Evolutionary conservation across 2,888 invertebrate species (phyloP).

Genomic region (Ochropacha duplaris): DNA sequence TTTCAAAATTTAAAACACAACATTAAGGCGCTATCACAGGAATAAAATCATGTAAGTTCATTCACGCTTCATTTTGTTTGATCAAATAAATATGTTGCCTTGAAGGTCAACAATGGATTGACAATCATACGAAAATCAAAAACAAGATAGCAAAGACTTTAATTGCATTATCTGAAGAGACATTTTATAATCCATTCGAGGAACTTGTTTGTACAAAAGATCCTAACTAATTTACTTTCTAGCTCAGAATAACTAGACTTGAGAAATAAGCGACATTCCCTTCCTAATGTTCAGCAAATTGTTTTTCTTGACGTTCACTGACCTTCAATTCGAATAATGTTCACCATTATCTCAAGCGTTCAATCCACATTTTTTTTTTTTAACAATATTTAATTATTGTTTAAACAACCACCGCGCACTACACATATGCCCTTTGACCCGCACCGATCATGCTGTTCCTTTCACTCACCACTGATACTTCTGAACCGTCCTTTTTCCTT

Average conservation of each 20-base stretch:
- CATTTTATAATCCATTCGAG: not conserved
- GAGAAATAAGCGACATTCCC: not conserved
- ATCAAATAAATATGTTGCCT: constrained; percentile 24
- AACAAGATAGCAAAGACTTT: not conserved
- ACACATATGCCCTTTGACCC: constrained; percentile 72
- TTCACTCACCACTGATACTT: constrained; percentile 74
- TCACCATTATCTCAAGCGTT: constrained; percentile 50
- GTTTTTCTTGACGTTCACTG: constrained; percentile 27
- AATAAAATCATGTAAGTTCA: constrained; percentile 41
- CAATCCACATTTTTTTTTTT: constrained; percentile 20
- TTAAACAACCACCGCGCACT: constrained; percentile 35
- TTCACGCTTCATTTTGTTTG: constrained; percentile 25
- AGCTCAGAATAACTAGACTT: not conserved
- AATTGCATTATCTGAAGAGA: not conserved
- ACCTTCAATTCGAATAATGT: constrained; percentile 60
- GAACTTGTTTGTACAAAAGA: not conserved
- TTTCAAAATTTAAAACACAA: constrained; percentile 28
- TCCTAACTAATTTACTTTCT: not conserved
- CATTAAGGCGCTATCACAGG: constrained; percentile 66
- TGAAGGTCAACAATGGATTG: constrained; percentile 23
- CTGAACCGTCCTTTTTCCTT: constrained; percentile 70
- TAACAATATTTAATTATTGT: constrained; percentile 10
- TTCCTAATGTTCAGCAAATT: not conserved
- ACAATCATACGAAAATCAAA: constrained; percentile 15
- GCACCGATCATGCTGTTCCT: constrained; percentile 67